A percentile compares a stretch with the other conserved stretches of the same genome.
Conservation (phyloP, 2,113 vertebrate genomes). For the Eurystomus gularis region DNA sequence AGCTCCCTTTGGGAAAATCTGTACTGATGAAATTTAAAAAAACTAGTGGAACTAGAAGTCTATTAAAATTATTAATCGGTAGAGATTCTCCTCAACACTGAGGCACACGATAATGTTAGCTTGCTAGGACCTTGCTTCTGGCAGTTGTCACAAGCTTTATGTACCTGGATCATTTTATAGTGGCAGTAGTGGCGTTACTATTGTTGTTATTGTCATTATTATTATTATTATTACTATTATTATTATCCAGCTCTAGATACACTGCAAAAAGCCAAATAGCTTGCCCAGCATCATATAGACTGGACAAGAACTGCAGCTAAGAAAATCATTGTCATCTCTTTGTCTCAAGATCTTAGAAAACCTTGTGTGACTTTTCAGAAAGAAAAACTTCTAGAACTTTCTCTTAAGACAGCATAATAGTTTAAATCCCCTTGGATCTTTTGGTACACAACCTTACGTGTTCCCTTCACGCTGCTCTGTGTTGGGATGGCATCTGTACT, state of each 20-base stretch:
- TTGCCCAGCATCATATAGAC: not conserved
- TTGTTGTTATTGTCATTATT: rapidly evolving
- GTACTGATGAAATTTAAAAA: not conserved
- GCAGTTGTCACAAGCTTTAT: not conserved
- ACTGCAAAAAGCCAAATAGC: not conserved
- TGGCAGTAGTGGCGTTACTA: too few relatives aligned
- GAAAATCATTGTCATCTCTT: not conserved
- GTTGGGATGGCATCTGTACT: not conserved
- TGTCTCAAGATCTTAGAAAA: not conserved
- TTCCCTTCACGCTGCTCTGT: not conserved
- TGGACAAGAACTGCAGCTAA: not conserved
- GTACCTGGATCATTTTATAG: not conserved
- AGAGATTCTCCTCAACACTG: not conserved
- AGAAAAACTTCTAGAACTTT: not conserved
- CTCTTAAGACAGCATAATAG: not conserved
- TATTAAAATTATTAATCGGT: not conserved
- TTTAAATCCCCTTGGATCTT: not conserved
- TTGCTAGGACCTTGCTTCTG: not conserved
- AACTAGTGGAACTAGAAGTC: not conserved
- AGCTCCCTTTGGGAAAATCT: not conserved
- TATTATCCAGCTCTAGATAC: not conserved
- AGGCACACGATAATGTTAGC: not conserved
- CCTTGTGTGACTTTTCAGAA: not conserved
- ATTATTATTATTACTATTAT: not conserved
- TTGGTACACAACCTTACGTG: rapidly evolving